Conservation (phyloP, 92 coral and sea anemone species). For the Phenganax subtilis region DNA sequence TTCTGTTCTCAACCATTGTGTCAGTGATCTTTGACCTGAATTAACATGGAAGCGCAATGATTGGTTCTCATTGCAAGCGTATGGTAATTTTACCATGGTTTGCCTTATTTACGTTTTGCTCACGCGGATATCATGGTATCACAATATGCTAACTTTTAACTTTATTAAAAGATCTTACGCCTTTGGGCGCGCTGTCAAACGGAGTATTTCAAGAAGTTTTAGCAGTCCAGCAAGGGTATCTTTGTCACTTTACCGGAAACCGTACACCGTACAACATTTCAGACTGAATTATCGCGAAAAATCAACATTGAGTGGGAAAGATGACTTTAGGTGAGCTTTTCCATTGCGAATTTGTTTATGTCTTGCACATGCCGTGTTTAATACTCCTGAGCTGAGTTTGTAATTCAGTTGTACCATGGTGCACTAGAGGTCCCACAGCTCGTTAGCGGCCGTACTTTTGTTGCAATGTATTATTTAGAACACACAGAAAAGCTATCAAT, state of each 20-base stretch:
- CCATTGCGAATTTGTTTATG: neutral
- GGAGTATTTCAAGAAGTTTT: neutral
- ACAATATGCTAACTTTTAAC: neutral
- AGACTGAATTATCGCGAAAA: neutral
- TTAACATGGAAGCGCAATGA: neutral
- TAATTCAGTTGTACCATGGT: no score
- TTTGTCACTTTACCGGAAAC: neutral
- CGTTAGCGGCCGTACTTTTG: no score
- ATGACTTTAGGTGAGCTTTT: neutral
- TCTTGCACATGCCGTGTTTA: neutral
- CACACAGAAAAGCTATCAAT: no score
- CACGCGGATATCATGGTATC: neutral
- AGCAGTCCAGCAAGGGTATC: neutral
- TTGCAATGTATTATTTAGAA: no score
- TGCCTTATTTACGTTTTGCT: neutral
- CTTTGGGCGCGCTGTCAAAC: neutral
- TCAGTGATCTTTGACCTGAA: neutral
- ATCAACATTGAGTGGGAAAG: neutral
- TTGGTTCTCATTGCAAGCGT: neutral
- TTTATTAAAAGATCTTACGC: neutral
- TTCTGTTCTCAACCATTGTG: no score
- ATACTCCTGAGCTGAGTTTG: no score
- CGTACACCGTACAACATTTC: neutral
- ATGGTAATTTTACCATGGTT: neutral
- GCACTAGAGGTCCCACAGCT: no score